These are phyloP conservation scores for Grapholita molesta DNA, from an alignment of 1,140 invertebrate species.

Conservation along the genomic window DNA sequence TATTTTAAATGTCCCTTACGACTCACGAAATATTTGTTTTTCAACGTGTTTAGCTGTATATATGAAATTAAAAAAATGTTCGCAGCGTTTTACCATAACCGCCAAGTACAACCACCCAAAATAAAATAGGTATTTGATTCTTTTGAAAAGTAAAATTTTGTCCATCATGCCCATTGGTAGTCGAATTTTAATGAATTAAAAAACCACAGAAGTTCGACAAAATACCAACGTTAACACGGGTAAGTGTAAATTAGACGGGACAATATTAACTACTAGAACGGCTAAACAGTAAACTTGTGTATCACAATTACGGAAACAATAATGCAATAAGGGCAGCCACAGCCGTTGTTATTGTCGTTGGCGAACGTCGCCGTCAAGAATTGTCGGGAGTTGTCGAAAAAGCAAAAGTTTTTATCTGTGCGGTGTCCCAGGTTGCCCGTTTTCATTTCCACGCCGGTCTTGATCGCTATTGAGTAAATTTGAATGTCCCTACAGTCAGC, in stretches of 20 bases:
- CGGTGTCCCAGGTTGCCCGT: slow-evolving; percentile 52
- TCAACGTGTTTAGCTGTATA: too few relatives aligned
- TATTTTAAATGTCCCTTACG: too few relatives aligned
- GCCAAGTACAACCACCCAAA: too few relatives aligned
- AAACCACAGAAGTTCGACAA: not conserved
- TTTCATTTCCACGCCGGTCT: slow-evolving; percentile 63
- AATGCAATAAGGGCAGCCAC: slow-evolving; percentile 51
- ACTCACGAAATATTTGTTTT: too few relatives aligned
- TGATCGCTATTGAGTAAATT: slow-evolving; percentile 50
- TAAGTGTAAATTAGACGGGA: slow-evolving; percentile 4
- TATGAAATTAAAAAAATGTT: too few relatives aligned
- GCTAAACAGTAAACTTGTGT: slow-evolving; percentile 39
- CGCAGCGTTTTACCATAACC: too few relatives aligned
- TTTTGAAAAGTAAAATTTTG: too few relatives aligned
- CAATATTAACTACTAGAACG: slow-evolving; percentile 18
- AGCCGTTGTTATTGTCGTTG: slow-evolving; percentile 44
- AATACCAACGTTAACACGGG: not conserved
- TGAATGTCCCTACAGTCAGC: not conserved
- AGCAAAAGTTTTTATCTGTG: slow-evolving; percentile 74
- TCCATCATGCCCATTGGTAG: too few relatives aligned
- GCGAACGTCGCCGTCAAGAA: slow-evolving; percentile 59
- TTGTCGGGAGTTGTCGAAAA: slow-evolving; percentile 59
- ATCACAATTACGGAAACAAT: slow-evolving; percentile 50
- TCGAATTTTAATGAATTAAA: too few relatives aligned
- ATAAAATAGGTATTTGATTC: too few relatives aligned